Evolutionary conservation across 2,797 vertebrate genomes (phyloP).

Genomic region (Microtus obscurus): DNA sequence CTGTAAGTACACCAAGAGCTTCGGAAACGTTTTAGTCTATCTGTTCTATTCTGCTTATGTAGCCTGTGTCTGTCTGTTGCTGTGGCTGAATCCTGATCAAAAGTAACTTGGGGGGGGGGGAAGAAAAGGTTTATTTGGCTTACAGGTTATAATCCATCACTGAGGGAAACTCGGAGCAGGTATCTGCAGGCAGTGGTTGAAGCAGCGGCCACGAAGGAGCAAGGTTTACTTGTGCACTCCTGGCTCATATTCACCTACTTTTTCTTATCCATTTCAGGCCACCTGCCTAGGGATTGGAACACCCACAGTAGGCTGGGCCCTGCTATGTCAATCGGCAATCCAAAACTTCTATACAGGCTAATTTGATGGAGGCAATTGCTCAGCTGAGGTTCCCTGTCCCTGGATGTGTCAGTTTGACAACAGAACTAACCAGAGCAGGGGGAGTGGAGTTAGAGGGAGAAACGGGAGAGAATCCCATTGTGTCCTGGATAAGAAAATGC

Average conservation of each 20-base stretch:
- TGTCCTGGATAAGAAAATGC: not conserved
- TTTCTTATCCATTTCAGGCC: not conserved
- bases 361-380: not conserved
- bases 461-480: not conserved
- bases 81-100: too few relatives aligned
- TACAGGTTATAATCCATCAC: not conserved
- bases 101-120: not conserved
- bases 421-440: not conserved
- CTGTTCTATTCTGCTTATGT: not conserved
- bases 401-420: not conserved
- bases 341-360: not conserved
- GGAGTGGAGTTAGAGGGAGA: too few relatives aligned
- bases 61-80: not conserved
- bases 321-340: not conserved
- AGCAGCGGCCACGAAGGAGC: not conserved
- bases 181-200: not conserved
- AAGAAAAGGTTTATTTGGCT: not conserved
- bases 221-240: too few relatives aligned
- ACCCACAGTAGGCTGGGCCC: not conserved
- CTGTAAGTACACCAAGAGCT: accelerated
- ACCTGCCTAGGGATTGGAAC: not conserved
- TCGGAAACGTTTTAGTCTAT: too few relatives aligned
- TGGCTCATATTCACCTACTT: not conserved
- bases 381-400: too few relatives aligned
- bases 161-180: too few relatives aligned